Evolutionary conservation across 2,113 vertebrate genomes (phyloP), one percentile per base, ranked within the genome.

Genomic region (Garra rufa): DNA sequence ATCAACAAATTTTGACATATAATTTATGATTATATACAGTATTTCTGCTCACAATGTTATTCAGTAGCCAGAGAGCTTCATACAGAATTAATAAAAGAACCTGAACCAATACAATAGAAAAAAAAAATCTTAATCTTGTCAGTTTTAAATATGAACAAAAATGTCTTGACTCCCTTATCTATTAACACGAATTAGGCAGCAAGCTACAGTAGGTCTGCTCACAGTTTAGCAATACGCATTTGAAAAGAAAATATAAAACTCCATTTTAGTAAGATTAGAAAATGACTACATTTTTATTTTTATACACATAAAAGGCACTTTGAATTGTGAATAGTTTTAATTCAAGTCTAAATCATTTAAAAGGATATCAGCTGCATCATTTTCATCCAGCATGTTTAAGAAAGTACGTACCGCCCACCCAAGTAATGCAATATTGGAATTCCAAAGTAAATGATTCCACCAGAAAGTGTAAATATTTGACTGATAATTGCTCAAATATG

Each of bases 41-140:
- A 8, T 78, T n/a, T n/a, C n/a, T 57, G 38, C n/a, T 61, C 76
- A 78, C 21, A 78, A 19, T 63, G 55, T 28, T 44, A 61, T 61
- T 44, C 55, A 78, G 34, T 43, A 17, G 34, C 2, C n/a, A 61
- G 21, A 61, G 21, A 57, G 14, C 34, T 44, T 59, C 3, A 67
- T 21, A 48, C 15, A 67, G 59, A 67, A 50, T 52, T 34, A 34
- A 34, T 34, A 34, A 34, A 34, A 34, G 17, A 15, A 17, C n/a
- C n/a, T 78, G 26, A 78, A 44, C 55, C 13, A 61, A 24, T n/a
- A 24, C 19, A 77, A 41, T 9, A 24, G 11, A n/a, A 76, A 52
- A 79, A 80, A 1, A 7, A 21, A 41, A 48, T 48, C 69, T 67
- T 34, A 19, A 19, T 67, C n/a, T 78, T 78, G n/a, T n/a, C n/a